Conservation (phyloP, 2,797 vertebrate genomes). For the Sebastes hubbsi region DNA sequence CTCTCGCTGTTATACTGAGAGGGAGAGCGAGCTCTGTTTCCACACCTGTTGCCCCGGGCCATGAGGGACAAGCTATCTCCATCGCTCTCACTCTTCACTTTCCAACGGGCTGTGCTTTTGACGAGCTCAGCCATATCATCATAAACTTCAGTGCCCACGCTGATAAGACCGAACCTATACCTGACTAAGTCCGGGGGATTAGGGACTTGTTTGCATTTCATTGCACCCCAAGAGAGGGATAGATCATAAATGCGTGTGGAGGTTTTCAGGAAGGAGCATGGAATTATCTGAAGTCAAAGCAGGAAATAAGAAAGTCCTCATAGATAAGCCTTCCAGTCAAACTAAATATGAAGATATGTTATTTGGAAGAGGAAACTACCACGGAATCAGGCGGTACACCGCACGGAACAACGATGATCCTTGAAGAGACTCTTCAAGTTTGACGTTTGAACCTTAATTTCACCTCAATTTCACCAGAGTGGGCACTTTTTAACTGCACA, state of each 20-base stretch:
- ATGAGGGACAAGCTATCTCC: constrained; percentile 60
- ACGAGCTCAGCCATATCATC: constrained; percentile 49
- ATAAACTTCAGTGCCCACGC: constrained; percentile 55
- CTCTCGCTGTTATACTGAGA: constrained; percentile 73
- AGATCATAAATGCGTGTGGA: not conserved
- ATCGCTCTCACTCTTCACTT: constrained; percentile 50
- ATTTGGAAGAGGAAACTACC: constrained; percentile 18
- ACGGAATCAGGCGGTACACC: constrained; percentile 1
- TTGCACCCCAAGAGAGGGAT: constrained; percentile 9
- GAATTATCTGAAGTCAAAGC: constrained; percentile 13
- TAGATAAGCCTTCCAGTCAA: constrained; percentile 1
- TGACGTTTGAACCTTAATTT: constrained; percentile 17
- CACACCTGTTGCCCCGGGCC: constrained; percentile 79
- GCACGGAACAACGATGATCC: constrained; percentile 15
- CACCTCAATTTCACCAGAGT: not conserved
- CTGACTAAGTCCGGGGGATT: constrained; percentile 64
- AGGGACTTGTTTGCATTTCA: constrained; percentile 55
- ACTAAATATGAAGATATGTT: constrained; percentile 18
- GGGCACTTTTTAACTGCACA: not conserved
- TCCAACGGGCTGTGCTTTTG: constrained; percentile 32
- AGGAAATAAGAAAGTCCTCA: constrained; percentile 22
- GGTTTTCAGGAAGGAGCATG: constrained; percentile 20
- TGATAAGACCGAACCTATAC: constrained; percentile 59
- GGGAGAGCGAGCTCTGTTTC: constrained; percentile 61
- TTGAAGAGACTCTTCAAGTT: constrained; percentile 2